Conservation (phyloP, 2,888 invertebrate species). For the Conchocele bisecta region DNA sequence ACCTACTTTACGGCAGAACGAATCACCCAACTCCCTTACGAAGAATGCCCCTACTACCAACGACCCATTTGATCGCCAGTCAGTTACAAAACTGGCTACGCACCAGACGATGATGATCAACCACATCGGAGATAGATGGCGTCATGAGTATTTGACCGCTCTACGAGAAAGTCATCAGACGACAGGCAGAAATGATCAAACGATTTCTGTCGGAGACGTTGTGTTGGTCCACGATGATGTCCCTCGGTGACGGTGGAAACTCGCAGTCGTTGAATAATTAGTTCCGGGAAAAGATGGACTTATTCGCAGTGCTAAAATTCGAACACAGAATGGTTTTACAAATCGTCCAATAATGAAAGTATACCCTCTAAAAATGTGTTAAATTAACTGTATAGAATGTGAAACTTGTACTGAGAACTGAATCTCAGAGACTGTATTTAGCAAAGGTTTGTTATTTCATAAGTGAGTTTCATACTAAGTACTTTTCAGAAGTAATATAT, state of each 20-base stretch:
- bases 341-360: too few species aligned
- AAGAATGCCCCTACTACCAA: too few species aligned
- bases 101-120: too few species aligned
- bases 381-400: too few species aligned
- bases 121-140: conserved; percentile 40
- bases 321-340: neutral
- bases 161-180: conserved; percentile 17
- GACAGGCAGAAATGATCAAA: conserved; percentile 18
- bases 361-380: too few species aligned
- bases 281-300: conserved; percentile 26
- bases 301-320: conserved; percentile 13
- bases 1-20: conserved; percentile 25
- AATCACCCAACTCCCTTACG: conserved; percentile 17
- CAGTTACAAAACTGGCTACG: too few species aligned
- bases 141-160: conserved; percentile 26
- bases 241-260: conserved; percentile 28
- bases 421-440: too few species aligned
- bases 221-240: conserved; percentile 31
- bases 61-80: too few species aligned
- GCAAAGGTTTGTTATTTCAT: too few species aligned
- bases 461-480: too few species aligned
- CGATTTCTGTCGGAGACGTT: conserved; percentile 24
- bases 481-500: too few species aligned
- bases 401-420: too few species aligned
- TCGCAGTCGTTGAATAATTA: conserved; percentile 28